Base-by-base conservation (phyloP, 2,797 vertebrate species). In the Delichon dasypus region DNA sequence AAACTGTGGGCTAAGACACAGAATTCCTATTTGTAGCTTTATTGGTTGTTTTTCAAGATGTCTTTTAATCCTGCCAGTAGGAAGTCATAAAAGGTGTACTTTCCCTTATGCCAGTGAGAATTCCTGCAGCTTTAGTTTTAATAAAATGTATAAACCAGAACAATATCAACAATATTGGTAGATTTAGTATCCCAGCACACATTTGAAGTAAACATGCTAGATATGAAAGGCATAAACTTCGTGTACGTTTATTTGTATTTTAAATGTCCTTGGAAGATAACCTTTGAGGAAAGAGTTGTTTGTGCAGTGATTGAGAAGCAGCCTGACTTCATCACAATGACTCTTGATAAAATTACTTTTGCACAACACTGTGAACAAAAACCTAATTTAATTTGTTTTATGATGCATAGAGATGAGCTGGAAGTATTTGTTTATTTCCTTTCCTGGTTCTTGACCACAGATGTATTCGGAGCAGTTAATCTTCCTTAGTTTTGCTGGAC, bases 301-400 rank as follows among this genome's bases (percentile, higher is more conserved):
- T 78, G 74, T 92, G 74, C 51, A 75, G 66, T 86, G 92, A 88
- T 86, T 90, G 90, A 91, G 73, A 84, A 90, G 88, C 65, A 90
- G 70, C 79, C 80, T 95, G 90, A 61, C 82, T 96, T 88, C 42
- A 84, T 78, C 90, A 72, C 34, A 48, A 7, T 65, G 70, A 68
- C 79, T 96, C 76, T 72, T 93, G 79, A 88, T 42, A 85, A 86
- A 94, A 95, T 94, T 86, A 84, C 79, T 90, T 91, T 86, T 95
- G 57, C 76, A 90, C 88, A 88, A 94, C 42, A 89, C 83, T 77
- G 88, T 94, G 94, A 93, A 90, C 85, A 94, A 84, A 95, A 93
- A 68, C 19, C 88, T 90, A 88, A 95, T 95, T 91, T 93, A 88
- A 88, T 95, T 94, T 96, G 83, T 77, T 94, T 95, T 91, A 91